Percentiles rank a stretch among this genome's conserved stretches.
Conservation (phyloP, 2,113 vertebrate species). For the Shinisaurus crocodilurus region DNA sequence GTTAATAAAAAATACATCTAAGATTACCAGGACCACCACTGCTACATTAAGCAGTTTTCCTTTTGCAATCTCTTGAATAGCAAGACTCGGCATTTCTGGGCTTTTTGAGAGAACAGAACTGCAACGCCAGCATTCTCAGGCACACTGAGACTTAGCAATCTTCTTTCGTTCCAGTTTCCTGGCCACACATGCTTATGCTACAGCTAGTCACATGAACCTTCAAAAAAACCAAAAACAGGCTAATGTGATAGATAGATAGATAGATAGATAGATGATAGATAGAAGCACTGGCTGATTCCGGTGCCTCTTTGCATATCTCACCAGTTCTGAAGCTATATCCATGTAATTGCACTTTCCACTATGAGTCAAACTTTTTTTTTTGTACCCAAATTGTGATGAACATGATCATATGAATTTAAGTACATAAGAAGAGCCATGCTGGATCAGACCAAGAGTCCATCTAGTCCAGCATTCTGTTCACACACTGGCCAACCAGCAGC, state of each 20-base stretch:
- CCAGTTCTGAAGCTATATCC: not conserved
- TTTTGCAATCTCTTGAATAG: conserved; percentile 55
- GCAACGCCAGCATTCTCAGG: conserved; percentile 5
- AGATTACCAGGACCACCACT: conserved; percentile 51
- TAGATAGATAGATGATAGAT: not conserved
- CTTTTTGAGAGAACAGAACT: conserved; percentile 45
- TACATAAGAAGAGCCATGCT: no score
- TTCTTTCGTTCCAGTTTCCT: conserved; percentile 42
- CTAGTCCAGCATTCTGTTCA: no score
- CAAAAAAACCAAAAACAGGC: conserved; percentile 1
- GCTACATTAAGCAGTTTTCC: conserved; percentile 62
- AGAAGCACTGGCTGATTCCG: not conserved
- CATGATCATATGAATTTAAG: not conserved
- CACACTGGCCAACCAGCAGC: no score
- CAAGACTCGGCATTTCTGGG: conserved; percentile 41
- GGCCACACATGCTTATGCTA: not conserved
- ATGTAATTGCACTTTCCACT: not conserved
- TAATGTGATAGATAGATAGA: conserved; percentile 4
- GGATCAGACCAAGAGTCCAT: no score
- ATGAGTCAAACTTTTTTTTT: not conserved
- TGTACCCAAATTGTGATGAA: not conserved
- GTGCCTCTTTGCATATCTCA: not conserved
- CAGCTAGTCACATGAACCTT: conserved; percentile 18
- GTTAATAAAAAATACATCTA: conserved; percentile 58
- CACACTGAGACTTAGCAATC: conserved; percentile 32